A percentile compares a stretch with the other conserved stretches of the same genome.
Conservation (phyloP, 2,888 invertebrate genomes). For the Troides oblongomaculatus region DNA sequence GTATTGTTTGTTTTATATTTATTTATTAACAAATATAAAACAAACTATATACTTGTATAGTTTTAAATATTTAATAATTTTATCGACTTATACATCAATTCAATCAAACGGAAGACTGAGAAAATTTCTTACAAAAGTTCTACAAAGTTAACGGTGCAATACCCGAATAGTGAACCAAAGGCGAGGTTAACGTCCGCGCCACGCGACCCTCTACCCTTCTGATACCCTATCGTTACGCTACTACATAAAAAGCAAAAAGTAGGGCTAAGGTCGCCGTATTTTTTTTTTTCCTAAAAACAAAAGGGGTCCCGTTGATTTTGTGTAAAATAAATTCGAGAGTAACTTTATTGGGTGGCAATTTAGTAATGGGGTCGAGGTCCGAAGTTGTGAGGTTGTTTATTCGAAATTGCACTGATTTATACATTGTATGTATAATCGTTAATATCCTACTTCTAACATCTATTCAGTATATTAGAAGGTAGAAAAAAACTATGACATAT, state of each 20-base stretch:
- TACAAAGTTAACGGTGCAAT: constrained; percentile 13
- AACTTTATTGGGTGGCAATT: constrained; percentile 21
- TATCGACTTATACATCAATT: too few species aligned
- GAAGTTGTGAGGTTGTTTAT: constrained; percentile 15
- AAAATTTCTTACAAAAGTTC: neutral
- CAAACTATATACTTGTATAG: too few species aligned
- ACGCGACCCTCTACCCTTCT: constrained; percentile 58
- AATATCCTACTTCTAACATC: too few species aligned
- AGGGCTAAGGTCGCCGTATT: constrained; percentile 62
- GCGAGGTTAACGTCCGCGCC: constrained; percentile 65
- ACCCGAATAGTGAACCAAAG: constrained; percentile 30
- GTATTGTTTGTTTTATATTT: too few species aligned
- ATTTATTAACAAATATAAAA: too few species aligned
- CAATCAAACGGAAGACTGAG: neutral
- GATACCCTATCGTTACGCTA: constrained; percentile 44
- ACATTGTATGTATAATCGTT: too few species aligned
- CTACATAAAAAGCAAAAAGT: constrained; percentile 43
- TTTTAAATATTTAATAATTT: too few species aligned
- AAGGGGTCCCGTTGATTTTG: constrained; percentile 27
- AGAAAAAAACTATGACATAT: too few species aligned
- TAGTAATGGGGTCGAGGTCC: constrained; percentile 14
- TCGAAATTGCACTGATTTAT: neutral
- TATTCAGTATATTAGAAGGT: too few species aligned
- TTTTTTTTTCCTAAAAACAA: constrained; percentile 32
- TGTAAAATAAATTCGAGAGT: constrained; percentile 21